Evolutionary conservation across 2,888 invertebrate genomes (phyloP).

Genomic region (Diarsia mendica): DNA sequence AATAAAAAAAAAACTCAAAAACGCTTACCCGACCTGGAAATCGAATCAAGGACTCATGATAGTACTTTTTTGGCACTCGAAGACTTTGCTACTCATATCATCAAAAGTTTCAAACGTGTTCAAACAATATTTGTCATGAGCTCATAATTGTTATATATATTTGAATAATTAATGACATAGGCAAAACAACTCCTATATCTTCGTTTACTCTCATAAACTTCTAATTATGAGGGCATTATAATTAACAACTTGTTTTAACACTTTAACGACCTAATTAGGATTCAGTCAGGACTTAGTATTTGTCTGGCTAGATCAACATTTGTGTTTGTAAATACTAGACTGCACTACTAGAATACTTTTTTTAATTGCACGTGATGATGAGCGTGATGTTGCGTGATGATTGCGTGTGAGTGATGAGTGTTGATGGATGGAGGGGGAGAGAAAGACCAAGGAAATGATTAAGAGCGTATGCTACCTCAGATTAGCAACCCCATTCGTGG

Average conservation of each 20-base stretch:
- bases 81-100: neutral
- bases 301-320: neutral
- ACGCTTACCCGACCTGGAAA: neutral
- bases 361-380: neutral
- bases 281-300: neutral
- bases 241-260: constrained; percentile 31
- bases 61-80: neutral
- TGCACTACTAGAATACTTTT: too few relatives aligned
- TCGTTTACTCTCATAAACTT: constrained; percentile 11
- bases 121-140: neutral
- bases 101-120: neutral
- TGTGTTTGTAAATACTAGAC: neutral
- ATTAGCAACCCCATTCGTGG: too few relatives aligned
- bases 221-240: constrained; percentile 26
- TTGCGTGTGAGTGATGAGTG: too few relatives aligned
- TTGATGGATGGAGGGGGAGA: too few relatives aligned
- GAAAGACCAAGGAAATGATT: too few relatives aligned
- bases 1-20: neutral
- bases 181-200: neutral
- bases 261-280: constrained; percentile 15
- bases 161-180: neutral
- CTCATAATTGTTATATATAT: neutral
- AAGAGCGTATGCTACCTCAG: too few relatives aligned
- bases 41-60: neutral
- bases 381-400: too few relatives aligned